Evolutionary conservation across 1,140 invertebrate genomes (phyloP), one percentile per base, ranked within the genome.

Genomic region (Monochamus saltuarius): DNA sequence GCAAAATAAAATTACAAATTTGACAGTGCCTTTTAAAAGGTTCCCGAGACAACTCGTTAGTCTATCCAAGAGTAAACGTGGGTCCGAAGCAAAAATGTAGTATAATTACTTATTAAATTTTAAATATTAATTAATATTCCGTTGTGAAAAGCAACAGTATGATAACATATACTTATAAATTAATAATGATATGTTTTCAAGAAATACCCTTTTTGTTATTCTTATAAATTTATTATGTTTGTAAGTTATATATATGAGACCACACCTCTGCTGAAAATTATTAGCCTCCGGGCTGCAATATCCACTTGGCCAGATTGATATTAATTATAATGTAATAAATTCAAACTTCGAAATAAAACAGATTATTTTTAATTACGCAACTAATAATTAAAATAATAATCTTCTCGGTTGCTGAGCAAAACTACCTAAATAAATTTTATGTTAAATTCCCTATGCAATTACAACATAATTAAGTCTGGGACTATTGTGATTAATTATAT

Each of bases 321-420:
- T 65, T 65, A 65, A 65, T 65, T 65, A 65, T 59, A 60, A 57
- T 49, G 63, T 59, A 53, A 65, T 65, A 61, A 65, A 61, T 65
- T 60, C 54, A 61, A 49, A 46, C 34, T 61, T 59, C 55, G 53
- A 62, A 62, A 59, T 59, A 36, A 59, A 62, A 56, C 60, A 51
- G 56, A 57, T 45, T 56, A 51, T 62, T 49, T 42, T 56, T 55
- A 52, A 59, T 66, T 58, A 59, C 59, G 60, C 56, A 51, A 56
- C 52, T 65, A 55, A 63, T 66, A 60, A 66, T 63, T 66, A 62
- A 66, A 66, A 62, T 59, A 29, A 29, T 29, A 59, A 62, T 66
- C 55, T 54, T 56, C 64, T 51, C 56, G 46, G 55, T 56, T 63
- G 62, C 60, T 66, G 57, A 66, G 47, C 56, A 40, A 63, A 62